A percentile compares a stretch with the other conserved stretches of the same genome.
Evolutionary conservation across 2,113 vertebrate genomes (phyloP).

Genomic region (Scortum barcoo): DNA sequence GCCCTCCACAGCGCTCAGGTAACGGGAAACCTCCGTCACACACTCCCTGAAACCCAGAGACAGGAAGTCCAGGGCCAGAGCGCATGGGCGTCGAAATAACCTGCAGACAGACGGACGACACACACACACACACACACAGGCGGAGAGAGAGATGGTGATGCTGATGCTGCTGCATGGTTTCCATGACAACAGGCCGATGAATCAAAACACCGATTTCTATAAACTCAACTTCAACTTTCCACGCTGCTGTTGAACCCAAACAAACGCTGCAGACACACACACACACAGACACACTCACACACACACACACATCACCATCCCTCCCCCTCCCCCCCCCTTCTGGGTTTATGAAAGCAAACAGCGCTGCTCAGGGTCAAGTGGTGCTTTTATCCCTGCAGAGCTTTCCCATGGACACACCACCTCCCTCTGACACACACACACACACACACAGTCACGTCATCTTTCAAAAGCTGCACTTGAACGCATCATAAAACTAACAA

Average conservation of each 20-base stretch:
- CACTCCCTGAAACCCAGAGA: constrained; percentile 97
- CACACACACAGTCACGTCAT: constrained; percentile 42
- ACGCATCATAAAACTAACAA: not conserved
- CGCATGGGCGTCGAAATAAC: constrained; percentile 91
- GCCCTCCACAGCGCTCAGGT: constrained; percentile 91
- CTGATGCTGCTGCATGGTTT: not conserved
- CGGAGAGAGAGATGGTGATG: not conserved
- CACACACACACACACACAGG: not conserved
- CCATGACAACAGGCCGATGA: not conserved
- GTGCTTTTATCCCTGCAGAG: constrained; percentile 90
- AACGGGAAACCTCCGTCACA: constrained; percentile 91
- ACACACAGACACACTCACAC: too few species aligned
- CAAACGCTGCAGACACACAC: constrained; percentile 91
- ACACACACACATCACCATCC: too few species aligned
- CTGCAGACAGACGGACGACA: too few species aligned
- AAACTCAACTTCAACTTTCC: not conserved
- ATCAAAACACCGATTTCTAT: too few species aligned
- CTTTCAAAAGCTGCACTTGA: not conserved
- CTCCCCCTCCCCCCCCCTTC: constrained; percentile 75
- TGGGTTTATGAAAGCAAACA: constrained; percentile 95
- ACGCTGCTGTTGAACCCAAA: constrained; percentile 81
- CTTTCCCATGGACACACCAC: constrained; percentile 96
- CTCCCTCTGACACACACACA: constrained; percentile 36
- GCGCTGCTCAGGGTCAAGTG: constrained; percentile 92
- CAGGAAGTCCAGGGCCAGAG: constrained; percentile 97